Base-by-base conservation (phyloP, 2,113 vertebrate species). In the Dromaius novaehollandiae region DNA sequence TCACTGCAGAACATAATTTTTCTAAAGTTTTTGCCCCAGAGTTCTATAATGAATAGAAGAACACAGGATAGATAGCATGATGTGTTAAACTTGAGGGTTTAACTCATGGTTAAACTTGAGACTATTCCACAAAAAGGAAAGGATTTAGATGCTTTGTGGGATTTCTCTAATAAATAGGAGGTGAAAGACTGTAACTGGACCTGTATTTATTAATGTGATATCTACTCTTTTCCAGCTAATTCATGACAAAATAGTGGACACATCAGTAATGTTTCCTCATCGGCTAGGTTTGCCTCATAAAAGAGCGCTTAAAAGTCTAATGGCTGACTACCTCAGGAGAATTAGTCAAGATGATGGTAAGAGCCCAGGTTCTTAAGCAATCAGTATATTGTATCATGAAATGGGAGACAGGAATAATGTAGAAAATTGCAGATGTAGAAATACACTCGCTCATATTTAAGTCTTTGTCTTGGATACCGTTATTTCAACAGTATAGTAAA, bases 321-420 rank as follows among this genome's bases (percentile, higher is more conserved):
- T 98, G 9, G 97, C 98, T 60, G 99, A 99, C 46, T 96, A 98
- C 93, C 98, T 99, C 17, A 94, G 92, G 82, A 98, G 96, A 92
- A 98, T 99, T 92, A 97, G 97, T 94, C 98, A 98, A 82, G 98
- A 98, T 82, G 98, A 98, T 81, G 98, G 98, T 99, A 98, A 97
- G 96, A 69, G 26, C 6, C 4, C 7, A 53, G 28, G 28, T 55
- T 69, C 46, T 60, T 65, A 82, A 89, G 44, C 18, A 58, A 8
- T 40, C 1, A 0, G 3, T 55, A 46, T 32, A 46, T 65, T 85
- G 44, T 5, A 7, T 71, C 5, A 16, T 65, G 34, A 76, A 88
- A 19, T 11, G 16, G 13, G 38, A 85, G 50, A 22, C 7, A 14
- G 17, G 28, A 81, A 25, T 70, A 65, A 76, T 13, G 2, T 68